These are phyloP conservation scores for Dendroctonus ponderosae DNA, from an alignment of 1,140 invertebrate genomes.

Conservation along the genomic window DNA sequence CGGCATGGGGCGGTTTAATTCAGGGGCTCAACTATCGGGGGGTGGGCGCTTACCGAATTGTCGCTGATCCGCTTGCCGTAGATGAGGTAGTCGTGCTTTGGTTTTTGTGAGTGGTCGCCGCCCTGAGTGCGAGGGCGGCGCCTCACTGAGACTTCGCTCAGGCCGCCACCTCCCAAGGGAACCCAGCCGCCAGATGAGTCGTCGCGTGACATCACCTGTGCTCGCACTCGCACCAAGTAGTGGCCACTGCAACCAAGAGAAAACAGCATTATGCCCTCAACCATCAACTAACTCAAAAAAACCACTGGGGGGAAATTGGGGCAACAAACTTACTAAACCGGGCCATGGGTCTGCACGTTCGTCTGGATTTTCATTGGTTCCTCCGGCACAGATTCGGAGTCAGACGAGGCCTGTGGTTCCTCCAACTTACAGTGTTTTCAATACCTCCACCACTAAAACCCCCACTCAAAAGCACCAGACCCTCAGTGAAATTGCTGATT, in stretches of 20 bases:
- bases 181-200: slow-evolving; percentile 95
- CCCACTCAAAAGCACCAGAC: not conserved
- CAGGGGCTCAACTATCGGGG: slow-evolving; percentile 87
- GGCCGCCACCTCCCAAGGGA: slow-evolving; percentile 87
- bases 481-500: too few species aligned
- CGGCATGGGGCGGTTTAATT: slow-evolving; percentile 69
- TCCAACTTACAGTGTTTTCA: slow-evolving; percentile 31
- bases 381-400: slow-evolving; percentile 30
- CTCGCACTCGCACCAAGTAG: slow-evolving; percentile 92
- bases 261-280: not conserved
- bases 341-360: slow-evolving; percentile 25
- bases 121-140: slow-evolving; percentile 59
- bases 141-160: slow-evolving; percentile 87
- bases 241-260: slow-evolving; percentile 68
- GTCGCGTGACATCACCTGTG: slow-evolving; percentile 97
- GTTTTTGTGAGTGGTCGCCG: slow-evolving; percentile 49
- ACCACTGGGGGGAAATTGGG: too few species aligned
- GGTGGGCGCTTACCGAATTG: slow-evolving; percentile 83
- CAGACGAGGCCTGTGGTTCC: slow-evolving; percentile 25
- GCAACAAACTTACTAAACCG: slow-evolving; percentile 20
- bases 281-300: not conserved
- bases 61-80: slow-evolving; percentile 88
- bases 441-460: slow-evolving; percentile 3
- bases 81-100: slow-evolving; percentile 83
- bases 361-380: slow-evolving; percentile 32